Evolutionary conservation across 1,140 invertebrate species (phyloP).

Genomic region (Agrilus planipennis): DNA sequence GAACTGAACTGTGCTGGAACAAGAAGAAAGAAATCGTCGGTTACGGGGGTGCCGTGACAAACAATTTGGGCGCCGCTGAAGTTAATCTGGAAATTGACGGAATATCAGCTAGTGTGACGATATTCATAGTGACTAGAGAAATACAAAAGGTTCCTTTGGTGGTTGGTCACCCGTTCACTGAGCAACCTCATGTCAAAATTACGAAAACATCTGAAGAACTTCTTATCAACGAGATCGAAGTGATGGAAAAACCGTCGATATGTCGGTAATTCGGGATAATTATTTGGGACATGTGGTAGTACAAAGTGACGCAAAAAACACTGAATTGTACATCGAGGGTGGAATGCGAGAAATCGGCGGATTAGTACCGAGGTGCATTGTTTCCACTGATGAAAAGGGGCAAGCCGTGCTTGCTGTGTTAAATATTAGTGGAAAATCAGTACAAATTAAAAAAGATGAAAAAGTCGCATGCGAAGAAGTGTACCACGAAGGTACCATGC

Average conservation of each 20-base stretch:
- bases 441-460: neutral
- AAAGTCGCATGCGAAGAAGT: neutral
- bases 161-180: constrained; percentile 3
- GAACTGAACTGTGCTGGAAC: neutral
- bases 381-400: neutral
- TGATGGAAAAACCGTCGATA: neutral
- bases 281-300: neutral
- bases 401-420: neutral
- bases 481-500: neutral
- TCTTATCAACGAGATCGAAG: neutral
- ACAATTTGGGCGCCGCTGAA: neutral
- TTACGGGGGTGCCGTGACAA: neutral
- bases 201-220: neutral
- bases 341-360: neutral
- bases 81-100: constrained; percentile 4
- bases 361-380: neutral
- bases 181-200: neutral
- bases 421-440: neutral
- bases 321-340: neutral
- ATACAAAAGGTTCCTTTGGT: neutral
- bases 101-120: neutral
- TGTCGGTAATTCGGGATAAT: neutral
- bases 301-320: neutral
- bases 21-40: neutral
- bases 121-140: neutral